Evolutionary conservation across 2,888 invertebrate species (phyloP), one percentile per base, ranked within the genome.

Genomic region (Vanessa cardui): DNA sequence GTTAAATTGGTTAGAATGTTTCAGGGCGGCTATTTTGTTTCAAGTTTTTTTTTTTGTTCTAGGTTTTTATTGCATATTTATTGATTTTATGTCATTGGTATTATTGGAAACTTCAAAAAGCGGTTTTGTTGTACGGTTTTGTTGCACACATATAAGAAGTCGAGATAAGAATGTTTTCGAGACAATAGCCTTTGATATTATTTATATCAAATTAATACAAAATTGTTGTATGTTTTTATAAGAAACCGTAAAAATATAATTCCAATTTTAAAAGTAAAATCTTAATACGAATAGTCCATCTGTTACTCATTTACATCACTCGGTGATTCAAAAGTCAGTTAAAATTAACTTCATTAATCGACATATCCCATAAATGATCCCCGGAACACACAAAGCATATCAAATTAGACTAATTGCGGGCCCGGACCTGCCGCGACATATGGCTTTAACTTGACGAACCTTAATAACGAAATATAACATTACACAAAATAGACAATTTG

Each of bases 371-470:
- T 72, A 68, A 64, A 60, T 68, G 71, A 76, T 66, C 69, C 80
- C 85, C 85, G 87, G 87, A 90, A 88, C 85, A 76, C 78, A 73
- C 78, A 73, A 76, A 80, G 86, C 88, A 82, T 87, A 72, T 79
- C 91, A 79, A 92, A 92, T 90, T 71, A 70, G 72, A 82, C 82
- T 92, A 90, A 92, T 92, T 90, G 88, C 85, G 76, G 81, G 76
- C 78, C 76, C 78, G 78, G 78, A 82, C 73, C 72, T 73, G 80
- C 79, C 79, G 83, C 82, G 89, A 88, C 91, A 90, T 89, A 87
- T 90, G 89, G 68, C 39, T 39, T 39, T 62, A 66, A 71, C 72
- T 70, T 72, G 70, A 72, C 68, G 63, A 58, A 64, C 69, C 68
- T 71, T 72, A 72, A 69, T 72, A 69, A 69, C 65, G 46, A 64